Percentiles rank a stretch among this genome's conserved stretches.
Conservation (phyloP, 2,888 invertebrate genomes). For the Agonopterix arenella region DNA sequence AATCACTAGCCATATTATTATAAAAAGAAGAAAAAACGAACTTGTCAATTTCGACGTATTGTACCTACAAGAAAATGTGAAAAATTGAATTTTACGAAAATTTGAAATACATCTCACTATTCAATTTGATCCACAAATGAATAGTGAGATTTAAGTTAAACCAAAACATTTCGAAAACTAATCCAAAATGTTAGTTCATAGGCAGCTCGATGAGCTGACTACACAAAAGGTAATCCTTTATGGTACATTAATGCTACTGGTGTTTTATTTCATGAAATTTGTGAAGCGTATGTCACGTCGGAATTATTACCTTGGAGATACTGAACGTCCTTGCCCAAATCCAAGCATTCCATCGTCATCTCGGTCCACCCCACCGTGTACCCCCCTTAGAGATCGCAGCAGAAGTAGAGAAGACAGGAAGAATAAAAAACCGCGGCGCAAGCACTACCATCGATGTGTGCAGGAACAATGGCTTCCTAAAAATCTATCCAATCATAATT, state of each 20-base stretch:
- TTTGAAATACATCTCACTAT: too few species aligned
- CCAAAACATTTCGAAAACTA: too few species aligned
- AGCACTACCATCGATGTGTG: conserved; percentile 17
- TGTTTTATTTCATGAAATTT: conserved; percentile 31
- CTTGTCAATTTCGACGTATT: too few species aligned
- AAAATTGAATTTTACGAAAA: too few species aligned
- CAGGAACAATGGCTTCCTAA: conserved; percentile 32
- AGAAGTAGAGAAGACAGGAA: conserved; percentile 14
- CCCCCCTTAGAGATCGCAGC: conserved; percentile 15
- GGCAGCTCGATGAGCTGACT: conserved; percentile 24
- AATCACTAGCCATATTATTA: too few species aligned
- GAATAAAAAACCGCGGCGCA: conserved; percentile 20
- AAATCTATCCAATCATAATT: background rate
- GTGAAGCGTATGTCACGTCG: conserved; percentile 19
- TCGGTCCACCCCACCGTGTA: background rate
- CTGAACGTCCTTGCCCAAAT: background rate
- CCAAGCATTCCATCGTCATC: background rate
- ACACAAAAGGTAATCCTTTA: conserved; percentile 29
- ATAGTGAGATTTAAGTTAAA: too few species aligned
- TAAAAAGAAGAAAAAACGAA: too few species aligned
- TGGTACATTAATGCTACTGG: conserved; percentile 24
- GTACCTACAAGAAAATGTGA: too few species aligned
- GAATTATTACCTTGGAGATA: conserved; percentile 2
- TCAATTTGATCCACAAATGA: too few species aligned
- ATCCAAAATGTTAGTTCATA: conserved; percentile 36